Evolutionary conservation across 2,888 invertebrate genomes (phyloP), one percentile per base, ranked within the genome.

Genomic region (Eupeodes latifasciatus): DNA sequence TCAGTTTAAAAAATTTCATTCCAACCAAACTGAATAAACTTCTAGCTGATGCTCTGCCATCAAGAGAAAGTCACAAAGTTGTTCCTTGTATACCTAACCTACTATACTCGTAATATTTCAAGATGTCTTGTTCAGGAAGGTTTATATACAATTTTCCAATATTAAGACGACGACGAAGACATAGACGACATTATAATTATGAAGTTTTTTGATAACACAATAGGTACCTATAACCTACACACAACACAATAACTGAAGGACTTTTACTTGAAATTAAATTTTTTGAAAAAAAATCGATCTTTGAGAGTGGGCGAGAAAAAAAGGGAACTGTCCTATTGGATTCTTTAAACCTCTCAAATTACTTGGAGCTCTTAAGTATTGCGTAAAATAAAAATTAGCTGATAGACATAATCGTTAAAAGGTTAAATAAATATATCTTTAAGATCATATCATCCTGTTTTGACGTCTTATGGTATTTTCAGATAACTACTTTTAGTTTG

Each of bases 61-160:
- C 40, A 40, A 40, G 40, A 1, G 40, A 40, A 57, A 72, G 47
- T 72, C 27, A 44, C 64, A 47, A n/a, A 72, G 40, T 53, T 36
- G 51, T 53, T 3, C 9, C 40, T 40, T 40, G 27, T 40, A 40
- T 9, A 40, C 40, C 40, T 5, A 27, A 27, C 27, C 27, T 27
- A 27, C 27, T 9, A 40, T 40, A 40, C 3, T 40, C 40, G 40
- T 40, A 40, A 7, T 40, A 12, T 71, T 49, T 72, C 19, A 71
- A 55, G 71, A 71, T 71, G 55, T 55, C 55, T 40, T 71, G 40
- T 19, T 53, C 0, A 55, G 44, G 55, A 71, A 19, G 67, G 34
- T 67, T 49, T 19, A 66, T 14, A 66, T 14, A 66, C 34, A 11
- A 34, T 66, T 64, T 64, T 64, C 19, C 19, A 5, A 44, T 64